Conservation (phyloP, 2,888 invertebrate genomes). For the Monoplex corrugatus region DNA sequence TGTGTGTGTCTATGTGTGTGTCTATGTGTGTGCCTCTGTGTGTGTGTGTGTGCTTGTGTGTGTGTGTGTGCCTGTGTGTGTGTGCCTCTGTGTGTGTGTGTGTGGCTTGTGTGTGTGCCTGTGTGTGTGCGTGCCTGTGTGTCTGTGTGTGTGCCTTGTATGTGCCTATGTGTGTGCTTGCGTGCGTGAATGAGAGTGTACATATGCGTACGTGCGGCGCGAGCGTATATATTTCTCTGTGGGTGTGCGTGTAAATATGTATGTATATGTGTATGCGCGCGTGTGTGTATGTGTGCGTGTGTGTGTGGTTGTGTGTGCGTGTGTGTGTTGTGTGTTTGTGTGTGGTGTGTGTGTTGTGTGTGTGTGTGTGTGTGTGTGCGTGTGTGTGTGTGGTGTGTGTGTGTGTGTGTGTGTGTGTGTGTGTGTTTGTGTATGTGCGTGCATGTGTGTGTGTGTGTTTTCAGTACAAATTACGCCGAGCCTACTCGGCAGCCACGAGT, state of each 20-base stretch:
- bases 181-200: background rate
- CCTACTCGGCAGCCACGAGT: constrained; percentile 90
- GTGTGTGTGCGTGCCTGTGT: background rate
- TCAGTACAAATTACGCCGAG: constrained; percentile 87
- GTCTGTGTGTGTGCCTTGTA: no score
- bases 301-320: no score
- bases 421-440: background rate
- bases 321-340: no score
- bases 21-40: no score
- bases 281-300: no score
- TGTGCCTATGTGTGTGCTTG: no score
- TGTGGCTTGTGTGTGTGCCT: background rate
- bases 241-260: background rate
- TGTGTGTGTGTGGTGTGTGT: no score
- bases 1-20: no score
- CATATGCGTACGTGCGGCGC: background rate
- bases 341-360: no score
- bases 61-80: background rate
- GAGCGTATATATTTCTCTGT: background rate
- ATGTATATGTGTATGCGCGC: background rate
- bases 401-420: background rate
- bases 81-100: background rate
- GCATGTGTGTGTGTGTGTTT: constrained; percentile 32
- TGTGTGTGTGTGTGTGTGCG: no score
- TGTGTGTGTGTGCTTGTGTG: background rate